Evolutionary conservation across 92 coral and sea anemone genomes (phyloP), one percentile per base, ranked within the genome.

Genomic region (Hydrozoanthus gracilis): DNA sequence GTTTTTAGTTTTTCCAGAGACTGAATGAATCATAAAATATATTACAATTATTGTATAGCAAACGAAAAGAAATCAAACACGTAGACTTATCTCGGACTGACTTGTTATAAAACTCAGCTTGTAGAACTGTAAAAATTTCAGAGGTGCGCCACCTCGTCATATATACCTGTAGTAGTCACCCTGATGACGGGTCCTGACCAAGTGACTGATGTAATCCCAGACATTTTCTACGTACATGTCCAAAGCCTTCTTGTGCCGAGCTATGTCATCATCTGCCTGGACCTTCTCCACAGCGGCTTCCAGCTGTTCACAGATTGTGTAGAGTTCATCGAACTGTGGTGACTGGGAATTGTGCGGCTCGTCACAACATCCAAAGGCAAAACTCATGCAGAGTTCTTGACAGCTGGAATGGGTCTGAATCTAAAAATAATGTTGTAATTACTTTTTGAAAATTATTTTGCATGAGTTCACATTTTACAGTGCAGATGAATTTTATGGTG

Each of bases 161-260:
- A 47, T 45, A 61, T 12, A 87, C 76, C 90, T 50, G 45, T 87
- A 78, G 17, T 87, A 87, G 51, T 87, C 90, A 5, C 90, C 86
- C 68, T 87, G 90, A 78, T 87, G 90, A 20, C 73, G 78, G 11
- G 90, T 78, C 10, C 90, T 66, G 12, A 87, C 78, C 9, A 87
- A 73, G 58, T 87, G 90, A 39, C 77, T 78, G n/a, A 87, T 18
- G 47, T 87, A 87, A 15, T 78, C 90, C 75, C 84, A 76, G 78
- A 65, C 75, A 27, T 27, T 67, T 4, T 18, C 85, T n/a, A 61
- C 61, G 20, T 58, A 50, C 3, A 58, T 61, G 7, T 58, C 49
- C 74, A 86, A 15, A 8, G 65, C 27, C 35, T 73, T 50, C 82
- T 17, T 14, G 67, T 18, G 3, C 46, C 61, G 5, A 4, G n/a